These are phyloP conservation scores for Leptoclinus maculatus DNA, from an alignment of 2,797 vertebrate species.

Conservation along the genomic window DNA sequence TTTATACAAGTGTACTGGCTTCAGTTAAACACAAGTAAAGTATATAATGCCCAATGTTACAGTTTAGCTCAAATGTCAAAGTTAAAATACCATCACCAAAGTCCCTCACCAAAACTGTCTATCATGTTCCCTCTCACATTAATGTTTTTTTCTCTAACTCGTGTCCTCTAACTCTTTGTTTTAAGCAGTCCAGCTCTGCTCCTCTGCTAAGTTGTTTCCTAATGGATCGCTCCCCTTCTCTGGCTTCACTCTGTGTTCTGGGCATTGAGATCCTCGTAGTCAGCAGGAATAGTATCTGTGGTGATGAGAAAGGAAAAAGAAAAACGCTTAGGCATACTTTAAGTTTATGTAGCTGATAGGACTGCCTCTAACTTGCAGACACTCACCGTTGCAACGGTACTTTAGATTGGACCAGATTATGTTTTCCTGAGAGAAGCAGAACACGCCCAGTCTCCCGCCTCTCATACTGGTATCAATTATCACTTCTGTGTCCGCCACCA, in stretches of 20 bases:
- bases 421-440: slow-evolving; percentile 99
- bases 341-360: not conserved
- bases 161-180: not conserved
- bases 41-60: slow-evolving; percentile 53
- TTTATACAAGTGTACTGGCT: slow-evolving; percentile 25
- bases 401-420: slow-evolving; percentile 99
- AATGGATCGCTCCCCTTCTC: not conserved
- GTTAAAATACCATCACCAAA: slow-evolving; percentile 8
- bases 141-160: not conserved
- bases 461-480: slow-evolving; percentile 98
- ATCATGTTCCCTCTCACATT: not conserved
- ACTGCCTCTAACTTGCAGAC: not conserved
- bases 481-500: slow-evolving; percentile 95
- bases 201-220: slow-evolving; percentile 14
- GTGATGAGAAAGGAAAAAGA: slow-evolving; percentile 36
- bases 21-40: slow-evolving; percentile 28
- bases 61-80: not conserved
- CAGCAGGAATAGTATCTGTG: slow-evolving; percentile 94
- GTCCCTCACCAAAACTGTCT: not conserved
- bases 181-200: not conserved
- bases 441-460: slow-evolving; percentile 96
- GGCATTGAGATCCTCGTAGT: slow-evolving; percentile 89
- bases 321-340: not conserved
- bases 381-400: slow-evolving; percentile 97
- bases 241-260: slow-evolving; percentile 72